These are phyloP conservation scores for Himantopus leucocephalus DNA, from an alignment of 2,113 vertebrate species.

Conservation along the genomic window DNA sequence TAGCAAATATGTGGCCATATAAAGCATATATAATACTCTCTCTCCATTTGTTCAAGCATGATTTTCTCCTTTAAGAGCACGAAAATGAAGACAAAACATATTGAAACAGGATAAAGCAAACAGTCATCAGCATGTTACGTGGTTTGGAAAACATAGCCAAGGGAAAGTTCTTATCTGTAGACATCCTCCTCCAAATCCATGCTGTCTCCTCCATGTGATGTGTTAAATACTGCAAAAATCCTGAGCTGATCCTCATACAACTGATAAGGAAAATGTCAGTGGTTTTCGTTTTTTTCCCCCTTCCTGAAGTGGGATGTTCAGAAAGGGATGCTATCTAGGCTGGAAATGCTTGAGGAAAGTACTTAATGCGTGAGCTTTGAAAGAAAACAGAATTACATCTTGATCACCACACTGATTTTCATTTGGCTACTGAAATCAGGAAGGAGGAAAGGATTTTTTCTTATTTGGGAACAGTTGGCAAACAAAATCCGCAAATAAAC, in stretches of 20 bases:
- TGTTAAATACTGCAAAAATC: conserved; percentile 27
- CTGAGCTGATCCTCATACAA: neutral
- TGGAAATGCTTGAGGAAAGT: conserved; percentile 29
- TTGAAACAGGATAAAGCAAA: conserved; percentile 5
- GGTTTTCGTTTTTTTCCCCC: neutral
- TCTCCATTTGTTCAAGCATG: neutral
- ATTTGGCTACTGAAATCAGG: neutral
- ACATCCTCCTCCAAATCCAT: conserved; percentile 44
- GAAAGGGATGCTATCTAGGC: neutral
- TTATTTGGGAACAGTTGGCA: neutral
- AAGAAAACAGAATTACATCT: neutral
- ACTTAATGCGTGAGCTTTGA: neutral
- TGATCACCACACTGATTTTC: neutral
- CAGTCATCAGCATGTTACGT: neutral
- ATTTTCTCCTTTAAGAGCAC: neutral
- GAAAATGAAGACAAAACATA: neutral
- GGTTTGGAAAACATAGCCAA: neutral
- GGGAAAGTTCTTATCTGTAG: conserved; percentile 50
- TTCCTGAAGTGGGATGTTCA: conserved; percentile 13
- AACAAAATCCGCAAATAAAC: neutral
- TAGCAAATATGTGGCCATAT: neutral
- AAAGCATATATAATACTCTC: neutral
- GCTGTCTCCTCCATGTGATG: neutral
- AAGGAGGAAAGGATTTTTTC: neutral
- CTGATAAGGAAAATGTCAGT: conserved; percentile 50